Conservation (phyloP, 2,888 invertebrate genomes). For the Sisyra terminalis region DNA sequence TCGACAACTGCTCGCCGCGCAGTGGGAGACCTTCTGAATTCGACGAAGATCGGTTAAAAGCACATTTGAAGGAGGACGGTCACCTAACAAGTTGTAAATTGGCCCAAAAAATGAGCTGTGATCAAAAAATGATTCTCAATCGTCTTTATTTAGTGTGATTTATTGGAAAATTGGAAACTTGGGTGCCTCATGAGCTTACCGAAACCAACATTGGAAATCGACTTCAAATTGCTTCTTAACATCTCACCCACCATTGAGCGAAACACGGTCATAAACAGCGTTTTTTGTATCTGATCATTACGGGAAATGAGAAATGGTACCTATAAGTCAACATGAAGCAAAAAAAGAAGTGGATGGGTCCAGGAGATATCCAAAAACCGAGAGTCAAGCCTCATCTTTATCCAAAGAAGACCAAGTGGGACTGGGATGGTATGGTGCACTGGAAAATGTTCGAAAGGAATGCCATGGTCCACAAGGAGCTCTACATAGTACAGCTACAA, state of each 20-base stretch:
- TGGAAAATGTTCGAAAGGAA: no score
- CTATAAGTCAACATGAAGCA: conserved; percentile 12
- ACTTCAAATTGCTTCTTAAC: conserved; percentile 14
- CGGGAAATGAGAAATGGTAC: conserved; percentile 13
- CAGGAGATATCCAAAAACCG: neutral
- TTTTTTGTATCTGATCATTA: conserved; percentile 13
- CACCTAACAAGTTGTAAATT: conserved; percentile 9
- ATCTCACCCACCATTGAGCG: conserved; percentile 11
- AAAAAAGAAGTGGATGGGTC: neutral
- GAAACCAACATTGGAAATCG: conserved; percentile 11
- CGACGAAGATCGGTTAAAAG: conserved; percentile 10
- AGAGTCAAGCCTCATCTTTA: neutral
- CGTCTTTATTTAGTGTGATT: conserved; percentile 14
- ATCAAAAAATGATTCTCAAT: conserved; percentile 13
- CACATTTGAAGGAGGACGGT: conserved; percentile 10
- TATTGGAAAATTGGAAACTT: conserved; percentile 12
- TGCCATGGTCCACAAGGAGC: no score
- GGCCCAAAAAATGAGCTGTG: conserved; percentile 7
- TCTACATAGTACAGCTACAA: no score
- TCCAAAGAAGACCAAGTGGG: neutral
- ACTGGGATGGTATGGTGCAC: no score
- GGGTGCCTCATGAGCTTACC: conserved; percentile 3
- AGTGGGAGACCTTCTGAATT: conserved; percentile 11
- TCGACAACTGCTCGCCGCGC: conserved; percentile 12
- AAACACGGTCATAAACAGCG: conserved; percentile 11